Evolutionary conservation across 2,113 vertebrate genomes (phyloP), one percentile per base, ranked within the genome.

Genomic region (Patagioenas fasciata): DNA sequence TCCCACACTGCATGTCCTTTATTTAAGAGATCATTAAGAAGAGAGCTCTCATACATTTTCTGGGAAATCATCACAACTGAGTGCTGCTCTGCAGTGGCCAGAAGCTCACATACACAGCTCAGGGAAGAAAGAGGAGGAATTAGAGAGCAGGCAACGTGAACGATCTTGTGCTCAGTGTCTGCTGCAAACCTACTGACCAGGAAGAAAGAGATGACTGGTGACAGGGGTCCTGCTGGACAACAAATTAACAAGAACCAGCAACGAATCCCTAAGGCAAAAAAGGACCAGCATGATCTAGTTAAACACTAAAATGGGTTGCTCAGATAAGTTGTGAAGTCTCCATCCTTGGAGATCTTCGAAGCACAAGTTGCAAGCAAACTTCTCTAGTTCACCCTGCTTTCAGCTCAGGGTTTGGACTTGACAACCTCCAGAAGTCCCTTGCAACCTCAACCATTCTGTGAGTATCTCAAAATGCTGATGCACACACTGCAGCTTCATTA

Each of bases 1-100:
- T 15, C 18, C 32, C 32, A 29, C 12, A 12, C 3, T 19, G 11
- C 2, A 0, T 7, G 4, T 18, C n/a, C 65, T 23, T 71, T 28
- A 19, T n/a, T 80, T 40, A 48, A 15, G n/a, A 29, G n/a, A 56
- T n/a, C 24, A 48, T 47, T 48, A 69, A 1, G 1, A 69, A 69
- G 56, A 87, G 53, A 48, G 38, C 32, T 78, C 73, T 44, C 10
- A 4, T 12, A 23, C 13, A 6, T 36, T 44, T 87, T 18, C 65
- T 47, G 38, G 32, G 36, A 61, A 78, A 32, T 36, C 16, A 44
- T 26, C 23, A 32, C 26, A 36, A 26, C 20, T 15, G 14, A n/a
- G 6, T 6, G 13, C 20, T 34, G 47, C 51, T 38, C 72, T 66
- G 17, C 71, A 71, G 14, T 1, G 9, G 12, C 38, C 5, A 1